These are phyloP conservation scores for Anolis apletophallus DNA, from an alignment of 2,797 vertebrate species.

Conservation along the genomic window DNA sequence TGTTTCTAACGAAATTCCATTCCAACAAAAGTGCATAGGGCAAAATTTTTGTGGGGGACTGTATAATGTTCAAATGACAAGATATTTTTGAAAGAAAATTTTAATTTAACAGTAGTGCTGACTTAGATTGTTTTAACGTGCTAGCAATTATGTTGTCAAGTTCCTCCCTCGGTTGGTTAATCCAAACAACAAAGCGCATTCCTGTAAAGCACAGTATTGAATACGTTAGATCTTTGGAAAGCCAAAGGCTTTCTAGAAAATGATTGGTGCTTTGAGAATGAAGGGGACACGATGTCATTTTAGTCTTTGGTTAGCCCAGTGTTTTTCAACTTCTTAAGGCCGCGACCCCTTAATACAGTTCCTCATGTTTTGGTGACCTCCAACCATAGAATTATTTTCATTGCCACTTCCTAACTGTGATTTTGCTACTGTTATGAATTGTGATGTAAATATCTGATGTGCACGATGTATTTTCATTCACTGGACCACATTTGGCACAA, in stretches of 20 bases:
- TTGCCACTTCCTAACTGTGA: no score
- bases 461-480: no score
- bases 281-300: not conserved
- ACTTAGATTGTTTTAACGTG: conserved; percentile 2
- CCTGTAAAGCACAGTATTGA: not conserved
- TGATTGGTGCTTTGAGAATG: not conserved
- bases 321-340: no score
- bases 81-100: not conserved
- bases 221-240: not conserved
- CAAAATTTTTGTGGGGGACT: conserved; percentile 26
- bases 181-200: not conserved
- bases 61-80: conserved; percentile 24
- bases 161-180: not conserved
- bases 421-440: no score
- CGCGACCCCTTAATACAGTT: no score
- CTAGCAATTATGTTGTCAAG: conserved; percentile 36
- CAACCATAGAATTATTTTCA: no score
- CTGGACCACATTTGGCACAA: no score
- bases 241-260: not conserved
- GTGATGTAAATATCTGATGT: no score
- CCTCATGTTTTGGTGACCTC: no score
- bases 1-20: not conserved
- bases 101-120: conserved; percentile 45
- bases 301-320: no score
- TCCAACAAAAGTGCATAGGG: not conserved